Evolutionary conservation across 23 tunicate species (phyloP).

Genomic region (Phallusia fumigata): DNA sequence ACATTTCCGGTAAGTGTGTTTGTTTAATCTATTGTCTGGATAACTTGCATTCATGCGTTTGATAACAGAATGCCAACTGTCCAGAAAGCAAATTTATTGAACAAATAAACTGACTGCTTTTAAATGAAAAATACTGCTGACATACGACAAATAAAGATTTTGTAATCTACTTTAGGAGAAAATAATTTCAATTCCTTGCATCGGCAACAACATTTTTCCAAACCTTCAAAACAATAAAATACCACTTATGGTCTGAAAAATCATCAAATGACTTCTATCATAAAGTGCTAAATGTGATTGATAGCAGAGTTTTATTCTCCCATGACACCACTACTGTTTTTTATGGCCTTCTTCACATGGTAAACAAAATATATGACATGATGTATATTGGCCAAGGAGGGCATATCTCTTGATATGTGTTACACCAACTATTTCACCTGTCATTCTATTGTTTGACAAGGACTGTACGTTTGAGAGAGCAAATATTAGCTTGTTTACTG

Average conservation of each 20-base stretch:
- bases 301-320: too few relatives aligned
- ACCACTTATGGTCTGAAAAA: not conserved
- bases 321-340: too few relatives aligned
- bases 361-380: not conserved
- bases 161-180: not conserved
- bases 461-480: not conserved
- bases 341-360: too few relatives aligned
- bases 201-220: not conserved
- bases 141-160: not conserved
- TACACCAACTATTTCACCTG: not conserved
- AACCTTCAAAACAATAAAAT: not conserved
- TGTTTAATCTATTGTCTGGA: not conserved
- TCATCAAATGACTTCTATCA: too few relatives aligned
- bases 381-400: not conserved
- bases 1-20: not conserved
- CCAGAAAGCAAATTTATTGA: not conserved
- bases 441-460: conserved; percentile 2
- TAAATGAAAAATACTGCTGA: not conserved
- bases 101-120: not conserved
- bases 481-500: conserved; percentile 9
- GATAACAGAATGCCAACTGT: not conserved
- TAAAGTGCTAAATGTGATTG: too few relatives aligned
- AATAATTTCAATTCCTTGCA: not conserved
- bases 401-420: conserved; percentile 1
- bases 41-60: not conserved